A percentile compares a stretch with the other conserved stretches of the same genome.
Conservation (phyloP, 2,797 vertebrate genomes). For the Danio aesculapii region DNA sequence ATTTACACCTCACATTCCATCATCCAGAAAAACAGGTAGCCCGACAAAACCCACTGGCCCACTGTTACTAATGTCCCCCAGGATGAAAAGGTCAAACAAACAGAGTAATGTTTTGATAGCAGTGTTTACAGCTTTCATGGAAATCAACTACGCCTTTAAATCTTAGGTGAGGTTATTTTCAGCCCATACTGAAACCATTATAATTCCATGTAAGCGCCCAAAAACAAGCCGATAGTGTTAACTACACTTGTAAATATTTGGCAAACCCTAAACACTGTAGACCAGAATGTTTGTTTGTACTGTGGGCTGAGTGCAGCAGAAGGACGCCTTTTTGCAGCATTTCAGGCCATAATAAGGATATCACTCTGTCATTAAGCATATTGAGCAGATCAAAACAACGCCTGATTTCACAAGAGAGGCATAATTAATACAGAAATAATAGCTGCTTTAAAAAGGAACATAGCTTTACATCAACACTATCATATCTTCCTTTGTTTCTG, state of each 20-base stretch:
- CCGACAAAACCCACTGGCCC: background rate
- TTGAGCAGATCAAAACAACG: constrained; percentile 21
- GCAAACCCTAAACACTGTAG: constrained; percentile 40
- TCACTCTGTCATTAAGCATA: constrained; percentile 25
- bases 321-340: background rate
- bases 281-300: constrained; percentile 48
- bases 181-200: constrained; percentile 39
- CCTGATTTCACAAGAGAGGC: background rate
- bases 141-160: background rate
- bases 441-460: constrained; percentile 38
- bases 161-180: constrained; percentile 35
- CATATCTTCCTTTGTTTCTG: background rate
- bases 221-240: constrained; percentile 48
- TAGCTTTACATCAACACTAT: constrained; percentile 17
- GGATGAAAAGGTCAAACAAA: constrained; percentile 14
- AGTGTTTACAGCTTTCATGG: background rate
- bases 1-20: background rate
- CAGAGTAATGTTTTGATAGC: constrained; percentile 12
- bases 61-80: constrained; percentile 3
- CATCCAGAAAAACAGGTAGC: background rate
- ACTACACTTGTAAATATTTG: constrained; percentile 58
- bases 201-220: constrained; percentile 38
- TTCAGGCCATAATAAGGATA: constrained; percentile 24
- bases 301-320: constrained; percentile 31
- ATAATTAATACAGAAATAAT: constrained; percentile 17